These are phyloP conservation scores for Mythimna ferrago DNA, from an alignment of 2,888 invertebrate species.

Conservation along the genomic window DNA sequence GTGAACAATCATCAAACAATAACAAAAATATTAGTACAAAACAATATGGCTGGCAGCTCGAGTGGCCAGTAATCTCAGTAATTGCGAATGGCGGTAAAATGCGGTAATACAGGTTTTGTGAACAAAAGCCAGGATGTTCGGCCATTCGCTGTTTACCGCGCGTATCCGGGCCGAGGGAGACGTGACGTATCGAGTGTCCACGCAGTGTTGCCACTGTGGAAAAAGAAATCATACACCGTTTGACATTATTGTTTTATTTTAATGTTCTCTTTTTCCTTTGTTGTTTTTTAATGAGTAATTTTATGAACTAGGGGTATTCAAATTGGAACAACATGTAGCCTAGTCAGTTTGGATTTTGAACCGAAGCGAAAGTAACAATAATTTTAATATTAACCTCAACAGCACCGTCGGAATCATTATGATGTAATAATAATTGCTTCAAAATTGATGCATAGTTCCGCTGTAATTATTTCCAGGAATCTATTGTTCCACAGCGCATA, in stretches of 20 bases:
- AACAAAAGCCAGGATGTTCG: constrained; percentile 74
- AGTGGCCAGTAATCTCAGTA: constrained; percentile 50
- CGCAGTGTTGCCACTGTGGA: constrained; percentile 59
- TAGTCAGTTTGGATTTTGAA: too few species aligned
- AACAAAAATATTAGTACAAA: constrained; percentile 43
- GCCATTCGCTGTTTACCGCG: constrained; percentile 68
- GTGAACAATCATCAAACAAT: constrained; percentile 40
- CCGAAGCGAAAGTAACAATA: too few species aligned
- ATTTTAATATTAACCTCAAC: background rate
- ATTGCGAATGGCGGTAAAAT: constrained; percentile 63
- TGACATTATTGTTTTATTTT: constrained; percentile 43
- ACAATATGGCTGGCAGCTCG: constrained; percentile 19
- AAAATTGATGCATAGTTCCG: constrained; percentile 13
- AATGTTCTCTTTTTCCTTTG: constrained; percentile 22
- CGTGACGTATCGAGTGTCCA: constrained; percentile 64
- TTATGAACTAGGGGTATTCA: background rate
- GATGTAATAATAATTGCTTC: constrained; percentile 22
- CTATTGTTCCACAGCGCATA: constrained; percentile 26
- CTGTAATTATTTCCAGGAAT: constrained; percentile 23
- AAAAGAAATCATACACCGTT: constrained; percentile 58
- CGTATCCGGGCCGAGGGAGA: constrained; percentile 71
- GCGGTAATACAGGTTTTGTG: constrained; percentile 64
- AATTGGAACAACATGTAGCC: too few species aligned
- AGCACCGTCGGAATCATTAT: constrained; percentile 4
- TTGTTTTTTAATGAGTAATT: constrained; percentile 10